Percentiles rank a stretch among this genome's conserved stretches.
phyloP scores from a whole-genome alignment of 2,888 invertebrate species.

The Synergus japonicus region DNA sequence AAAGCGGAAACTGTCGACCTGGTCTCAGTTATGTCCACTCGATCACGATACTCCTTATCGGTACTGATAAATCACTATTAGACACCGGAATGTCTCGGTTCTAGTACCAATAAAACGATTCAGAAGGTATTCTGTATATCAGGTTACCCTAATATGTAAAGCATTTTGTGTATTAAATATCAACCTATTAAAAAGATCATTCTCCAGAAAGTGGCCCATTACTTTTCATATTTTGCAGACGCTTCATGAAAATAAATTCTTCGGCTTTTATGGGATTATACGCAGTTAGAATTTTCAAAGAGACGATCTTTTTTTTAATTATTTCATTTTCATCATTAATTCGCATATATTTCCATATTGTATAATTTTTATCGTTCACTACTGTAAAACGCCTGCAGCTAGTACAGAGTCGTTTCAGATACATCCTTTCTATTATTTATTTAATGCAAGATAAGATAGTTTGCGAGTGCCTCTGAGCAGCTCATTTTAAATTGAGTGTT shows the following conservation, averaged over 20 bases:
- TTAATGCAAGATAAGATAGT: not conserved
- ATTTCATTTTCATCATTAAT: not conserved
- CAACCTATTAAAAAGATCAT: not conserved
- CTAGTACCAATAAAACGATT: not conserved
- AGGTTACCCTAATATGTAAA: not conserved
- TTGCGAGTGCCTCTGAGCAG: not conserved
- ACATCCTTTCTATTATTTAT: not conserved
- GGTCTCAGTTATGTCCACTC: not conserved
- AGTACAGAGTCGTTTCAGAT: not conserved
- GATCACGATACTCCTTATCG: not conserved
- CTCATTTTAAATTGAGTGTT: constrained; percentile 9
- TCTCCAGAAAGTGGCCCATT: not conserved
- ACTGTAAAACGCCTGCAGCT: not conserved
- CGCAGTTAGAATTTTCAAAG: no score
- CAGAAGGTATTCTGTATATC: not conserved
- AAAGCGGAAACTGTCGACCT: not conserved
- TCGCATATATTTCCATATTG: not conserved
- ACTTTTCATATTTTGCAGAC: not conserved
- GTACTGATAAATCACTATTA: not conserved
- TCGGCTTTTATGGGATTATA: no score
- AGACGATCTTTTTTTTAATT: not conserved
- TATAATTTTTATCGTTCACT: not conserved
- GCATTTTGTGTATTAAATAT: not conserved
- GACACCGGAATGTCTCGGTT: not conserved
- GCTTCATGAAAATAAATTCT: not conserved